These are phyloP conservation scores for Leptinotarsa tumamoca DNA, from an alignment of 2,888 invertebrate species.

Conservation along the genomic window DNA sequence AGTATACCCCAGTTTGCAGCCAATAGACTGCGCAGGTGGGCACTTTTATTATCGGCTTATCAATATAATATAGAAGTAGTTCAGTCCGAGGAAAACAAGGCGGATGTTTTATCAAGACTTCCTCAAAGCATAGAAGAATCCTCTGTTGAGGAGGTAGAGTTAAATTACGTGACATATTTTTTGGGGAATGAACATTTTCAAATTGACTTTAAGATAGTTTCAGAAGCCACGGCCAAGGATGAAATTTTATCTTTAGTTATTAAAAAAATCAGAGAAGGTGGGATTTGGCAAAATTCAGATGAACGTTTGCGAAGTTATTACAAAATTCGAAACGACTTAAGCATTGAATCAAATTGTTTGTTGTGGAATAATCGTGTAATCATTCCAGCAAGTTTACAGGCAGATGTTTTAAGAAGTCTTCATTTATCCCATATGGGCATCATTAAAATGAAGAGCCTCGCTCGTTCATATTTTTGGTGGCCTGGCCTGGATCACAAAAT, in stretches of 20 bases:
- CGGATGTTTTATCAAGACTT: background rate
- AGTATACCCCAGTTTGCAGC: too few species aligned
- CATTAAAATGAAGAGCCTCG: background rate
- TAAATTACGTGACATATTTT: background rate
- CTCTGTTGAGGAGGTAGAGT: background rate
- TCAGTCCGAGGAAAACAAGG: background rate
- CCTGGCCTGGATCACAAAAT: conserved; percentile 8
- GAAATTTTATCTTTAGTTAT: too few species aligned
- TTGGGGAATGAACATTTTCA: background rate
- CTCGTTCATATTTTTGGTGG: background rate
- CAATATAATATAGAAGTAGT: too few species aligned
- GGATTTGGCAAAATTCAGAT: too few species aligned
- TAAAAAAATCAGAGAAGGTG: too few species aligned
- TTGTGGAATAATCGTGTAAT: background rate
- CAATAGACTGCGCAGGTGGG: too few species aligned
- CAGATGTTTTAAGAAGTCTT: background rate
- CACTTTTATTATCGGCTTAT: too few species aligned
- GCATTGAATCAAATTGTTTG: background rate
- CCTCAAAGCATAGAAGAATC: background rate
- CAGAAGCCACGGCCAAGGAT: too few species aligned
- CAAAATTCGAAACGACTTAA: too few species aligned
- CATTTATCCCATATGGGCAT: background rate
- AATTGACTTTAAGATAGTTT: conserved; percentile 1
- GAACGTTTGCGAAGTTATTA: too few species aligned
- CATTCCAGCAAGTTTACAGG: background rate